These are phyloP conservation scores for Erebia ligea DNA, from an alignment of 2,888 invertebrate species.

Conservation along the genomic window DNA sequence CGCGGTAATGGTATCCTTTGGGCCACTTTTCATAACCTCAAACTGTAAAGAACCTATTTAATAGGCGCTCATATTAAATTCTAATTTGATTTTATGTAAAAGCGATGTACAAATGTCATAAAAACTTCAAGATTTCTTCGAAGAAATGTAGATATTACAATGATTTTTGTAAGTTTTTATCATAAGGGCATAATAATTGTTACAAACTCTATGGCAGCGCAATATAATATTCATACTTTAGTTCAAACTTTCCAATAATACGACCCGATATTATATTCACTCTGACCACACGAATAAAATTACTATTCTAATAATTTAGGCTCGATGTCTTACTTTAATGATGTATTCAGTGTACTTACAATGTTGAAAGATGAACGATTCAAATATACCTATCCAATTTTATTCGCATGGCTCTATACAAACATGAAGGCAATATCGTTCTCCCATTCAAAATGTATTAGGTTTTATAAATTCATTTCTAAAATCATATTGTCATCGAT, in stretches of 20 bases:
- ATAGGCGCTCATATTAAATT: conserved; percentile 32
- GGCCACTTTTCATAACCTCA: conserved; percentile 8
- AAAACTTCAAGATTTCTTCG: conserved; percentile 28
- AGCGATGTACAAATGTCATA: conserved; percentile 38
- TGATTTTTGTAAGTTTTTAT: conserved; percentile 17
- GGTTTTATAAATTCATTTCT: conserved; percentile 57
- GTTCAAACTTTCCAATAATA: conserved; percentile 38
- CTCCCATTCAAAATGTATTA: conserved; percentile 49
- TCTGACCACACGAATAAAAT: conserved; percentile 37
- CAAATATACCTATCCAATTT: conserved; percentile 23
- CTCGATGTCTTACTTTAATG: conserved; percentile 20
- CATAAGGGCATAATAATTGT: conserved; percentile 14
- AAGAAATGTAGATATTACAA: conserved; percentile 25
- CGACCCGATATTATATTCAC: conserved; percentile 36
- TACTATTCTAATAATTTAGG: conserved; percentile 20
- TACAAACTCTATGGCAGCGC: conserved; percentile 25
- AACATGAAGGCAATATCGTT: conserved; percentile 45
- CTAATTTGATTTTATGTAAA: conserved; percentile 35
- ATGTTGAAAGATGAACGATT: conserved; percentile 27
- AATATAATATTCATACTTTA: conserved; percentile 21
- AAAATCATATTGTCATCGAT: conserved; percentile 67
- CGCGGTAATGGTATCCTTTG: neutral
- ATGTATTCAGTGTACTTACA: conserved; percentile 32
- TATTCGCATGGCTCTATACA: conserved; percentile 39
- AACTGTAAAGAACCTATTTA: conserved; percentile 31